A percentile compares a stretch with the other conserved stretches of the same genome.
phyloP scores from a whole-genome alignment of 2,888 invertebrate species.

The Drosophila seclusa region DNA sequence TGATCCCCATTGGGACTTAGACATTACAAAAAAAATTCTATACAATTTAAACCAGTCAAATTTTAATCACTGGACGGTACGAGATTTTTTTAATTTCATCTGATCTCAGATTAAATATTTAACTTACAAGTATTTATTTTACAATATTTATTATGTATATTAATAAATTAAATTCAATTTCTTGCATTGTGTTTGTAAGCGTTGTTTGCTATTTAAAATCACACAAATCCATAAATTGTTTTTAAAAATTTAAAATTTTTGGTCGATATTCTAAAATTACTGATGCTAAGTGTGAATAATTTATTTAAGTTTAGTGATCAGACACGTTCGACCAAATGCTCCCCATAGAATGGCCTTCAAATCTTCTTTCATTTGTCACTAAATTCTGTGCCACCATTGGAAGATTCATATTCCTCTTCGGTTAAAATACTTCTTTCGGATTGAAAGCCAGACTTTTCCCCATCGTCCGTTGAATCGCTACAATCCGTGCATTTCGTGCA shows the following conservation, averaged over 20 bases:
- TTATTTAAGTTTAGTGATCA: constrained; percentile 38
- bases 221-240: constrained; percentile 41
- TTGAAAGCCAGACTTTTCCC: constrained; percentile 74
- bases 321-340: constrained; percentile 32
- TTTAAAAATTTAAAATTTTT: constrained; percentile 55
- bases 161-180: constrained; percentile 45
- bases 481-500: constrained; percentile 81
- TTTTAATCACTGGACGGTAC: constrained; percentile 10
- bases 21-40: neutral
- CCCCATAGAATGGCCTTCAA: constrained; percentile 39
- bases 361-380: constrained; percentile 67
- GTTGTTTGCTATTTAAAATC: constrained; percentile 44
- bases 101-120: constrained; percentile 12
- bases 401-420: constrained; percentile 81
- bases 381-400: constrained; percentile 82
- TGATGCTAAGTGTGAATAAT: constrained; percentile 38
- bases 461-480: constrained; percentile 68
- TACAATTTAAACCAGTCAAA: neutral
- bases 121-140: constrained; percentile 11
- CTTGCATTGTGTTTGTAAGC: constrained; percentile 41
- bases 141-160: constrained; percentile 20
- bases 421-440: constrained; percentile 81
- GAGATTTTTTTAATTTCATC: constrained; percentile 13
- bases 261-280: constrained; percentile 47
- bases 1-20: neutral